phyloP scores from a whole-genome alignment of 1,140 invertebrate genomes.

The Gyrodactylus bullatarudis region DNA sequence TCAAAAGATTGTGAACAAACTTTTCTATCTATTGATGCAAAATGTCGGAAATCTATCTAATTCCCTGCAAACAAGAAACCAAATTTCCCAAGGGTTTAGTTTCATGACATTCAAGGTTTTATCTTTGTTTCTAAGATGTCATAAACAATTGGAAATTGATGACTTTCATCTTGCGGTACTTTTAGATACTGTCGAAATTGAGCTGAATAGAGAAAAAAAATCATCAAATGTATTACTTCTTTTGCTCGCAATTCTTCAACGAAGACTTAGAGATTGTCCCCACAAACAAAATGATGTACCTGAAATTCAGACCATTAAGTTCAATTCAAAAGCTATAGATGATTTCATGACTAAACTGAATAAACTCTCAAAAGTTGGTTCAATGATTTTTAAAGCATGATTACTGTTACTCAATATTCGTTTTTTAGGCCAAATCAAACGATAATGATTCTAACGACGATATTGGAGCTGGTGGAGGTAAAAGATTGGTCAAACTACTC shows the following conservation, averaged over 20 bases:
- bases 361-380: no score
- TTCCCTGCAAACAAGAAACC: neutral
- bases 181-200: neutral
- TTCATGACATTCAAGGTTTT: neutral
- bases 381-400: no score
- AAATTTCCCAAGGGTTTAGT: neutral
- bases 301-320: no score
- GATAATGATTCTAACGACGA: neutral
- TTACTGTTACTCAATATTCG: no score
- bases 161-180: neutral
- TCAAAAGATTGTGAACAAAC: neutral
- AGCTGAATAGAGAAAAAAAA: neutral
- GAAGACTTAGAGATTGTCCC: neutral
- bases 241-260: neutral
- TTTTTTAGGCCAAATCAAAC: neutral
- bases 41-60: neutral
- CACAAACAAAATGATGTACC: no score
- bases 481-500: neutral
- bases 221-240: neutral
- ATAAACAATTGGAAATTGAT: neutral
- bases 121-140: neutral
- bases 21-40: neutral
- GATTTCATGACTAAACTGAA: no score
- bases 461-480: neutral
- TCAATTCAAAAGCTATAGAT: no score